Conservation (phyloP, 2,113 vertebrate species). For the Ondatra zibethicus region DNA sequence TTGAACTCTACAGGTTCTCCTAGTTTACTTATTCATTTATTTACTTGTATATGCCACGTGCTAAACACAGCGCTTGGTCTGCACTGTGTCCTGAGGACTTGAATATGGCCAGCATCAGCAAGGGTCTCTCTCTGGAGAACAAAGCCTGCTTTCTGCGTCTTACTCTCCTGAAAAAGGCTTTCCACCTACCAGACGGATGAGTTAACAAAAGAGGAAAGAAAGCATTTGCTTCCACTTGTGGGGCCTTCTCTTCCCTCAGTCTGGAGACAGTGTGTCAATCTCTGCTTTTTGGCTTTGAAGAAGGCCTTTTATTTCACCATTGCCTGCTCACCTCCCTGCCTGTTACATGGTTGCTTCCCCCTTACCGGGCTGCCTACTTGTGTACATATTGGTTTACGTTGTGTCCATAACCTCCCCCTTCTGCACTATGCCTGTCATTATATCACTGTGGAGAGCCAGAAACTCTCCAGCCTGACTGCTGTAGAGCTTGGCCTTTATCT, state of each 20-base stretch:
- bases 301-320: slow-evolving; percentile 30
- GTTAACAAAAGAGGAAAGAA: not conserved
- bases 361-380: not conserved
- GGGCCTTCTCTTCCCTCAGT: slow-evolving; percentile 19
- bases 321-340: not conserved
- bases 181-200: slow-evolving; percentile 8
- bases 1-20: not conserved
- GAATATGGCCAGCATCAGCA: not conserved
- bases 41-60: not conserved
- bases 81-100: not conserved
- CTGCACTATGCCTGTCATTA: not conserved
- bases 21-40: not conserved
- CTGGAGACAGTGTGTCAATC: not conserved
- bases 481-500: not conserved
- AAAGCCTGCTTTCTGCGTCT: not conserved
- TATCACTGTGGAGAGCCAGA: not conserved
- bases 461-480: not conserved
- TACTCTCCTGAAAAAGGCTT: slow-evolving; percentile 19
- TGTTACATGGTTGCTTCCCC: not conserved
- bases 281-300: slow-evolving; percentile 5
- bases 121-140: not conserved
- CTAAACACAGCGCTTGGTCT: not conserved
- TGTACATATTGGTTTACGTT: not conserved
- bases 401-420: not conserved
- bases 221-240: slow-evolving; percentile 32